Conservation (phyloP, 2,888 invertebrate genomes). For the Eubasilissa splendida region DNA sequence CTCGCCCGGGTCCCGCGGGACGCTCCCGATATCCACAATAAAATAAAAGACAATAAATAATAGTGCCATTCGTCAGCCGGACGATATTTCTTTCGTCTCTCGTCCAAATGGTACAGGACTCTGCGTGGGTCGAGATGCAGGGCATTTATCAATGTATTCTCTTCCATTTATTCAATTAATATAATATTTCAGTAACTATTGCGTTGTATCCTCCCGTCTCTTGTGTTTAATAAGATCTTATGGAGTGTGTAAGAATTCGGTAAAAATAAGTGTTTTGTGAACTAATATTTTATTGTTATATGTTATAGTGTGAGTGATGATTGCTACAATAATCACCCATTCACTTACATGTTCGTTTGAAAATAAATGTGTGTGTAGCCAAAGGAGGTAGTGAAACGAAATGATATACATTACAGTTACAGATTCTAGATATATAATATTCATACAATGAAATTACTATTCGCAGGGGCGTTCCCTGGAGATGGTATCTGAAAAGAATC, state of each 20-base stretch:
- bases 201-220: too few relatives aligned
- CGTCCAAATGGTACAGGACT: conserved; percentile 24
- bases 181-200: neutral
- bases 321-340: too few relatives aligned
- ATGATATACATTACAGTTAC: too few relatives aligned
- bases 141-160: conserved; percentile 30
- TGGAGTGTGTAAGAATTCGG: neutral
- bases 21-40: conserved; percentile 60
- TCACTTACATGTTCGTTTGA: too few relatives aligned
- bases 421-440: too few relatives aligned
- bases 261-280: neutral
- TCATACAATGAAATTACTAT: too few relatives aligned
- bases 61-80: conserved; percentile 57
- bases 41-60: conserved; percentile 59
- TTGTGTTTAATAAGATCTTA: too few relatives aligned
- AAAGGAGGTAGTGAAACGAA: too few relatives aligned
- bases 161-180: neutral
- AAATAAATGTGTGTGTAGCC: too few relatives aligned
- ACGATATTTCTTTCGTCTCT: conserved; percentile 54
- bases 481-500: too few relatives aligned
- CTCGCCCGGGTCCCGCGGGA: conserved; percentile 45
- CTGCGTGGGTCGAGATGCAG: conserved; percentile 22
- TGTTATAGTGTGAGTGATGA: too few relatives aligned
- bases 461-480: too few relatives aligned
- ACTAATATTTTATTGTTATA: neutral